Base-by-base conservation (phyloP, 2,888 invertebrate genomes). In the Pristionchus japonicus region DNA sequence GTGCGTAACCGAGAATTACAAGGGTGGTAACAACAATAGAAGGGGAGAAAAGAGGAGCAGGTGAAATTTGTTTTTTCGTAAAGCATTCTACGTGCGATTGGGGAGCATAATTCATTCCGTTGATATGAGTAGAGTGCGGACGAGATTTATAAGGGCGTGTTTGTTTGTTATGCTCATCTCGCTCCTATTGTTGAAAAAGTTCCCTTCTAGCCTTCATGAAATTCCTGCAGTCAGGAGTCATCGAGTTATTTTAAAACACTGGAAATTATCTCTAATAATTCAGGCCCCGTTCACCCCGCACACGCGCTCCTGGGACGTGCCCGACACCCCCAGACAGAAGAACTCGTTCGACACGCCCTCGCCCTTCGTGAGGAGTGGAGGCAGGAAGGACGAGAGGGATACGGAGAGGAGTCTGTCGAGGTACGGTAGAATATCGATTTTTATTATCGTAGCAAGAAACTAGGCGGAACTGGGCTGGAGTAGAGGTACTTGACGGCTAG, bases 281-380 rank as follows among this genome's bases (percentile, higher is more conserved):
- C 80, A 93, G 90, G 89, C 92, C 7, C 93, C 93, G 0, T 90
- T 92, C 80, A 94, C 94, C 2, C 94, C 94, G 0, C 92, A 92
- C 1, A 89, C 91, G 34, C 89, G 91, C 23, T 64, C 86, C 1
- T 94, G 94, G 94, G 94, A 94, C 49, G 92, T 92, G 13, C 93
- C 93, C 40, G 90, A 91, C n/a, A 86, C 89, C 47, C 87, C 86
- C 11, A 85, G 88, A 9, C 67, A 89, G 43, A 89, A 89, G 52
- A 89, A 98, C 0, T 96, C 96, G 86, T 98, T 98, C 98, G 98
- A 98, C 95, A 96, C 97, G 94, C 97, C 98, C 0, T 98, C 98
- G 0, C 98, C 98, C 0, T 90, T 13, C 11, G 80, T 77, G 91
- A 49, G 88, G 83, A 49, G 89, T 85, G 88, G 89, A 11, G 88